Base-by-base conservation (phyloP, 2,797 vertebrate species). In the Typhlichthys subterraneus region DNA sequence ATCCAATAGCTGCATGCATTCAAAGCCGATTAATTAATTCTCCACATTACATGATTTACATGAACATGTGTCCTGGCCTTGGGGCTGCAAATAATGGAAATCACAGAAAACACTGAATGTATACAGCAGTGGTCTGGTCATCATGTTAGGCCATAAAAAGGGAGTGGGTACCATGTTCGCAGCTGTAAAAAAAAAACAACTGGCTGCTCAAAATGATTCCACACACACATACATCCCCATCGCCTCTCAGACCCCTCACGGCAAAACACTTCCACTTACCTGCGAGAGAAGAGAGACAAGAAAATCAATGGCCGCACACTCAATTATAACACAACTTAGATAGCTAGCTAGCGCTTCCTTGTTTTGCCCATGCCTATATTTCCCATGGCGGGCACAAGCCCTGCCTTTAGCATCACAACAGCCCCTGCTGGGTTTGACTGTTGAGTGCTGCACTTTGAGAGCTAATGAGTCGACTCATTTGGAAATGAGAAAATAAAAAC, bases 211-310 rank as follows among this genome's bases (percentile, higher is more conserved):
- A 65, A 84, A 84, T 76, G 76, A 87, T 82, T 89, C 74, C 45
- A 50, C 82, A 85, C 87, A 84, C 76, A 87, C 86, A 7, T 85
- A 63, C 75, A 82, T 80, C 75, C 82, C 80, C 83, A 57, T 69
- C 77, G 75, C 70, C 82, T 75, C 81, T 69, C 52, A 47, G 72
- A 85, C 79, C 82, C 87, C 85, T 83, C 23, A 5, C 73, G 66
- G 82, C 80, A 83, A 87, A 88, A 89, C 84, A 85, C 80, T 82
- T 84, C 77, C 89, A 91, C 90, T 92, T 91, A 91, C 91, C 90
- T 91, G 85, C 74, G 81, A 84, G 81, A 87, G 82, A 75, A 75
- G 69, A 85, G 73, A 84, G 86, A 88, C 83, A 87, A 77, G 79
- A 87, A 91, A 90, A 91, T 91, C 89, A 91, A 88, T 90, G 82